phyloP scores from a whole-genome alignment of 2,113 vertebrate species.

The Corapipo altera region DNA sequence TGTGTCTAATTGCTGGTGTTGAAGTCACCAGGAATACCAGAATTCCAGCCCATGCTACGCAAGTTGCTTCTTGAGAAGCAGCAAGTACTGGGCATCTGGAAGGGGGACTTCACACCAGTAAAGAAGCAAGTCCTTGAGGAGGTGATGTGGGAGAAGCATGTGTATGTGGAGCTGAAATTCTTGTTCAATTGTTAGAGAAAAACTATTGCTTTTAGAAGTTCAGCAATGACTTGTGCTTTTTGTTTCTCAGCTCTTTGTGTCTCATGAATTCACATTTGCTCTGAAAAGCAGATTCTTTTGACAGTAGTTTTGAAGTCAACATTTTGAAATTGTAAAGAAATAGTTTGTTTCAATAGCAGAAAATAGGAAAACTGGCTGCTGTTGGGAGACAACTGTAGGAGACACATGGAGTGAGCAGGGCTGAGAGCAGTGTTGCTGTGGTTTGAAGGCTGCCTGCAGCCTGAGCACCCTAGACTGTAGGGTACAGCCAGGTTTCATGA shows the following conservation, averaged over 20 bases:
- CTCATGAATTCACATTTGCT: neutral
- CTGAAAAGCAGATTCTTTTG: neutral
- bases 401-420: neutral
- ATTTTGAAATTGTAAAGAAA: neutral
- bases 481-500: neutral
- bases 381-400: neutral
- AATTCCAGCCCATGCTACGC: neutral
- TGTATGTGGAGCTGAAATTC: neutral
- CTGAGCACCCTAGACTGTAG: rapidly evolving
- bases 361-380: neutral
- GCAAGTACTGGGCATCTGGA: neutral
- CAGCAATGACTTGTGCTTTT: neutral
- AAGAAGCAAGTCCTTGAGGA: neutral
- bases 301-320: neutral
- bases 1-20: neutral
- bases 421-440: neutral
- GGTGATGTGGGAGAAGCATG: neutral
- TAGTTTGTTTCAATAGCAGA: neutral
- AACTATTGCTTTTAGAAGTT: neutral
- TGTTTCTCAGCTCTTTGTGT: neutral
- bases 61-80: neutral
- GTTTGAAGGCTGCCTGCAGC: neutral
- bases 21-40: neutral
- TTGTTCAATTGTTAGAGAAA: neutral
- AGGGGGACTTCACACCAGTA: neutral